A percentile compares a stretch with the other conserved stretches of the same genome.
Conservation (phyloP, 2,797 vertebrate genomes). For the Moxostoma hubbsi region DNA sequence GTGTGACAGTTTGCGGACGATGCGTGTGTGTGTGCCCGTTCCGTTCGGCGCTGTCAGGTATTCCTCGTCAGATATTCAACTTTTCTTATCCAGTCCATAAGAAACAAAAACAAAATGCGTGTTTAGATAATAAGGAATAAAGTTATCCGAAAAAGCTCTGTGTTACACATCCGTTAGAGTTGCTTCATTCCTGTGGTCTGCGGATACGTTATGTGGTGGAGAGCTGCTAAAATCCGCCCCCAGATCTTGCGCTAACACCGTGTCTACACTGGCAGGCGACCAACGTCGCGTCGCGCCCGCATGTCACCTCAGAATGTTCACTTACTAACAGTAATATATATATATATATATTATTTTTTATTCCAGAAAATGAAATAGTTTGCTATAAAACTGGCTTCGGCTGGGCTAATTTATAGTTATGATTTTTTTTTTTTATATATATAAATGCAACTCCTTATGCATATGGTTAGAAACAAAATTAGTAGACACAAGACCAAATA, state of each 20-base stretch:
- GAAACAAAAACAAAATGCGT: not conserved
- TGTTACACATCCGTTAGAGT: constrained; percentile 5
- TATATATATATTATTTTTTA: too few species aligned
- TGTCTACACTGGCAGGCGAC: not conserved
- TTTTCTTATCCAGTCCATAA: constrained; percentile 25
- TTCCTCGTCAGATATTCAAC: constrained; percentile 36
- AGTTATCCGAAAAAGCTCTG: constrained; percentile 12
- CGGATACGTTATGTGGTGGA: not conserved
- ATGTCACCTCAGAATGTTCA: not conserved
- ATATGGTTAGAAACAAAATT: too few species aligned
- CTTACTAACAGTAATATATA: too few species aligned
- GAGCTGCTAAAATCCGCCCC: constrained; percentile 24
- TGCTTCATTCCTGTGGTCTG: constrained; percentile 15
- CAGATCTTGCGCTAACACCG: constrained; percentile 6
- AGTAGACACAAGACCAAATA: too few species aligned
- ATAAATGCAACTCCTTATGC: too few species aligned
- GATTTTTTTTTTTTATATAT: too few species aligned
- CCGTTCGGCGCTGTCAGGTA: constrained; percentile 14
- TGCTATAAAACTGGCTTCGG: too few species aligned
- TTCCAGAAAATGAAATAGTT: too few species aligned
- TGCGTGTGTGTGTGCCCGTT: not conserved
- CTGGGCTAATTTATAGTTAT: too few species aligned
- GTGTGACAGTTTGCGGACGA: constrained; percentile 17
- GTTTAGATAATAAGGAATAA: not conserved
- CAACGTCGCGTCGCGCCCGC: not conserved